Conservation (phyloP, 2,113 vertebrate genomes). For the Dicerorhinus sumatrensis region DNA sequence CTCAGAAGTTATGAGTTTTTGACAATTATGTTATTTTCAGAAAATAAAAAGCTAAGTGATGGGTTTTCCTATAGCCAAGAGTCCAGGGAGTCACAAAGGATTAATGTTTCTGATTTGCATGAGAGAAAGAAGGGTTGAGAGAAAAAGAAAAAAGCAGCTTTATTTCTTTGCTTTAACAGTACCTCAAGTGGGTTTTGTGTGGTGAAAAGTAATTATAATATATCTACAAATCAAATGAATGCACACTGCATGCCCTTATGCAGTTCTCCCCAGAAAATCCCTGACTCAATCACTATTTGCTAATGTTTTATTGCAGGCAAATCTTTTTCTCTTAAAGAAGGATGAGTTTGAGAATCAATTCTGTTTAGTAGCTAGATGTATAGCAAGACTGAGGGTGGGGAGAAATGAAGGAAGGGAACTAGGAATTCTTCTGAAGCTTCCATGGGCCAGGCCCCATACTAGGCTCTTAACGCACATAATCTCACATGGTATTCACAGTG, state of each 20-base stretch:
- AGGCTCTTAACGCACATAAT: neutral
- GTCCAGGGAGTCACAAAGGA: slow-evolving; percentile 77
- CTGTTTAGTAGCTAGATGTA: neutral
- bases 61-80: slow-evolving; percentile 80
- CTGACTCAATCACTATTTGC: slow-evolving; percentile 30
- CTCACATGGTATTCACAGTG: neutral
- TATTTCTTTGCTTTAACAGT: slow-evolving; percentile 63
- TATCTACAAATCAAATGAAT: slow-evolving; percentile 79
- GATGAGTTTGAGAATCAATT: slow-evolving; percentile 5
- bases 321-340: slow-evolving; percentile 49
- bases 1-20: slow-evolving; percentile 84
- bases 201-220: slow-evolving; percentile 79
- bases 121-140: slow-evolving; percentile 69
- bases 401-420: neutral
- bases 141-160: slow-evolving; percentile 68
- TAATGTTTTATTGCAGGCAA: slow-evolving; percentile 64
- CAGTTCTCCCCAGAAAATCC: slow-evolving; percentile 61
- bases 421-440: neutral
- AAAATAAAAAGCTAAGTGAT: slow-evolving; percentile 71
- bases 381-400: neutral
- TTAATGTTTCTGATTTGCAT: slow-evolving; percentile 80
- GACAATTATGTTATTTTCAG: slow-evolving; percentile 83
- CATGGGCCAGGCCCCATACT: accelerated
- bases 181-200: slow-evolving; percentile 67
- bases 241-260: slow-evolving; percentile 29